Evolutionary conservation across 37 sponge, comb jelly and placozoan species (phyloP), one percentile per base, ranked within the genome.

Genomic region (Aphrocallistes beatrix): DNA sequence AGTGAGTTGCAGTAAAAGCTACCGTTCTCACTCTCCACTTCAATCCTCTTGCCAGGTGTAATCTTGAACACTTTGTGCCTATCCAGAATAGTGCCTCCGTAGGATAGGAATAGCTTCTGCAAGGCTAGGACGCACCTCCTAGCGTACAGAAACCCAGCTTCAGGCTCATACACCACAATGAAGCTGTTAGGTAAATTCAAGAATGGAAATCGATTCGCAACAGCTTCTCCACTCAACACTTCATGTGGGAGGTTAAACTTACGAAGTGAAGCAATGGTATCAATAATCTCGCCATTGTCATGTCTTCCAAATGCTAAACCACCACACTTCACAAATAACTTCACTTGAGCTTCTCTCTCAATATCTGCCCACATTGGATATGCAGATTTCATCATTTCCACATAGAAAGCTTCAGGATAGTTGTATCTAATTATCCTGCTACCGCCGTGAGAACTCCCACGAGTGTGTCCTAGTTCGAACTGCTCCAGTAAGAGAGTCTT

Each of bases 361-460:
- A 95, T 37, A 38, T 88, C 83, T 6, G 49, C 51, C 93, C 93
- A 95, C 85, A 95, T 19, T 25, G 51, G 47, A 86, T 83, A 93
- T 1, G 93, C 91, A 45, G 90, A 90, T 0, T 85, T 38, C 93
- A 95, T 93, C 93, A 95, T 91, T 17, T 82, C 84, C 3, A 85
- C 88, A 81, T 90, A 95, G 82, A 75, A 87, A 1, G 49, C 36
- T 51, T 86, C 36, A 38, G 39, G 25, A 82, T 93, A 93, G 45
- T 84, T 90, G 30, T 38, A 86, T 30, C 96, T 38, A 37, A 88
- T 95, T 82, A 93, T 90, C 0, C 96, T 75, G 37, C 90, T 88
- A 0, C 84, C 84, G 39, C 96, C 96, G 86, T 93, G 92, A 32
- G 96, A 95, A 38, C 96, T 95, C 38, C 96, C 96, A 19, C 93